Conservation (phyloP, 1,140 invertebrate species). For the Heliconius hermathena region DNA sequence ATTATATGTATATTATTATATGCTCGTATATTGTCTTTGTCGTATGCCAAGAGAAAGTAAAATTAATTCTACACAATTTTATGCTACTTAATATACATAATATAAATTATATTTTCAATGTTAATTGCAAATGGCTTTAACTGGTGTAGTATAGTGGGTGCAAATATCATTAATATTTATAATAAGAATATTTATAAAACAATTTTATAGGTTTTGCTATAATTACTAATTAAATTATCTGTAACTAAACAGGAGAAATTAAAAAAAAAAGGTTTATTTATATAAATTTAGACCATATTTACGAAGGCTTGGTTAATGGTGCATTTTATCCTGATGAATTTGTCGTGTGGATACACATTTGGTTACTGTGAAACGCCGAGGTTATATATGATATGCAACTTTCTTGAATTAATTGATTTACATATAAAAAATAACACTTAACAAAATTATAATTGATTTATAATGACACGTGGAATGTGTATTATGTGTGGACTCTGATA, state of each 20-base stretch:
- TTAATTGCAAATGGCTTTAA: neutral
- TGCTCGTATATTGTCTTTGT: neutral
- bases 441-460: neutral
- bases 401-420: slow-evolving; percentile 2
- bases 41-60: neutral
- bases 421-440: neutral
- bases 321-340: neutral
- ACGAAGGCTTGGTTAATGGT: neutral
- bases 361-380: neutral
- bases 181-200: neutral
- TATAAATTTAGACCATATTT: too few relatives aligned
- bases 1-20: neutral
- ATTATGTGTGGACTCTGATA: neutral
- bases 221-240: neutral
- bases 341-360: neutral
- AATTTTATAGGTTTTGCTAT: neutral
- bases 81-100: neutral
- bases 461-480: neutral
- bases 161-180: neutral
- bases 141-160: too few relatives aligned
- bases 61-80: neutral
- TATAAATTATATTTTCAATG: neutral
- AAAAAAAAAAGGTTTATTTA: neutral
- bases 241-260: neutral
- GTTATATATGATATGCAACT: slow-evolving; percentile 11